Base-by-base conservation (phyloP, 1,140 invertebrate genomes). In the Pachyrhynchus sulphureomaculatus region DNA sequence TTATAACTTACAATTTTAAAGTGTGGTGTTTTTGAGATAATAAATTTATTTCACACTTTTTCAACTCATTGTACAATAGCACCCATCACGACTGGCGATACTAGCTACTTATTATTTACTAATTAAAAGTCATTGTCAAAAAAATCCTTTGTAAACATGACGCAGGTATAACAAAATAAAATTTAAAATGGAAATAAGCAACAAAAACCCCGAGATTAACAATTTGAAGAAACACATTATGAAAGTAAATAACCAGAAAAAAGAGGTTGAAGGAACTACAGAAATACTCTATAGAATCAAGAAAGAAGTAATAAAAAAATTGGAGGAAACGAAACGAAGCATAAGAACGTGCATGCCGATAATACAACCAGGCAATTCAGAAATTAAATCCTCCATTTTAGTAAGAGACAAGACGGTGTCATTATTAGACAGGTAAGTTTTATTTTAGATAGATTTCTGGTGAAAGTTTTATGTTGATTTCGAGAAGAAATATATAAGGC, bases 371-470 rank as follows among this genome's bases (percentile, higher is more conserved):
- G 24, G 18, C 6, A 32, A 44, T 34, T 12, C 15, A 21, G 18
- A n/a, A 45, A 56, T 17, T 4, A n/a, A 15, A 10, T 12, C 37
- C 12, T 48, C 55, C n/a, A 41, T 59, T 41, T 23, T 59, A 32
- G 33, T 36, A 1, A 59, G 34, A 41, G 56, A 59, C 13, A 39
- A 24, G 34, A 51, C 29, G 3, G 10, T 37, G 36, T 59, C 56
- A 29, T 29, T 59, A 32, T 20, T 59, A n/a, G 56, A 59, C 56
- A 59, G 56, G 56, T 59, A 42, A 49, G n/a, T n/a, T n/a, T n/a
- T n/a, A n/a, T n/a, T n/a, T n/a, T n/a, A n/a, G n/a, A n/a, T n/a
- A n/a, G n/a, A n/a, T n/a, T n/a, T n/a, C n/a, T n/a, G n/a, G n/a
- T n/a, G n/a, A n/a, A n/a, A n/a, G n/a, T n/a, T n/a, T n/a, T n/a